Evolutionary conservation across 2,797 vertebrate genomes (phyloP).

Genomic region (Stomatorhinus walkeri): DNA sequence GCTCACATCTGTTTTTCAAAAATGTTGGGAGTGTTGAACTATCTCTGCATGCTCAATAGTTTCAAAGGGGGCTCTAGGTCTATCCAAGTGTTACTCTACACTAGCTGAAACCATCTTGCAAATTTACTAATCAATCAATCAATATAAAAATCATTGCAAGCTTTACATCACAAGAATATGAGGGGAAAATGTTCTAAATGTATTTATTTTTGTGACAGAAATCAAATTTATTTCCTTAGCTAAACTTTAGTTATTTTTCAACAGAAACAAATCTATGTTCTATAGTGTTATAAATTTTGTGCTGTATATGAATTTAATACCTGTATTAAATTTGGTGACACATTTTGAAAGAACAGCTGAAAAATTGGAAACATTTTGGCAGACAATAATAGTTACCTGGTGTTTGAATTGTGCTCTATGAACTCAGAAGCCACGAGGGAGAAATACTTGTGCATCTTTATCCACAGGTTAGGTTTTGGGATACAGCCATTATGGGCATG

Average conservation of each 20-base stretch:
- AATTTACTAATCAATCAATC: background rate
- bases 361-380: background rate
- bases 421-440: constrained; percentile 81
- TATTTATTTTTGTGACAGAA: background rate
- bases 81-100: background rate
- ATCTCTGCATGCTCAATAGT: background rate
- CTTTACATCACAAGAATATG: background rate
- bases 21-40: background rate
- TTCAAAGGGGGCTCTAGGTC: background rate
- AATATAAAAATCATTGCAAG: background rate
- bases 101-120: background rate
- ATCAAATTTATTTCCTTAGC: background rate
- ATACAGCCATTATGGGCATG: constrained; percentile 87
- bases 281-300: background rate
- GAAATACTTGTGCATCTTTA: constrained; percentile 84
- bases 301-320: background rate
- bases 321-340: background rate
- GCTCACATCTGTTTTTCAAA: background rate
- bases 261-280: background rate
- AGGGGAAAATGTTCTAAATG: background rate
- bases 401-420: constrained; percentile 69
- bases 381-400: constrained; percentile 58
- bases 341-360: background rate
- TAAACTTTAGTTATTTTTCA: background rate
- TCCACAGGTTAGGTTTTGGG: constrained; percentile 86